These are phyloP conservation scores for Gnathonemus echidnorhynchus DNA, from an alignment of 2,113 vertebrate species.

Conservation along the genomic window DNA sequence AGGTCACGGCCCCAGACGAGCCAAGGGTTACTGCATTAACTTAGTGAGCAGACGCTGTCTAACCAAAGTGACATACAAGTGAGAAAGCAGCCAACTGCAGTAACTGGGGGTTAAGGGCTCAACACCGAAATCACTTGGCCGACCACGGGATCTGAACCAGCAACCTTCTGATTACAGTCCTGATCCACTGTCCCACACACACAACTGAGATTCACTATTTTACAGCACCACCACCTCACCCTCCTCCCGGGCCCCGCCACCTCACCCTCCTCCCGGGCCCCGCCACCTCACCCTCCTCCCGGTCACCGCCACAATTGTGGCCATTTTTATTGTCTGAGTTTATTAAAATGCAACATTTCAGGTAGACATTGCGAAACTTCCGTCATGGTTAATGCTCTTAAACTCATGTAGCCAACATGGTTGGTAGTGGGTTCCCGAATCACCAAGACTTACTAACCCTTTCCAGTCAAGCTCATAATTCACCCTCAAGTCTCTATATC, in stretches of 20 bases:
- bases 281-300: no score
- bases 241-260: no score
- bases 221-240: fast-evolving
- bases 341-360: not conserved
- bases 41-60: not conserved
- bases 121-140: no score
- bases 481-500: not conserved
- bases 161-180: not conserved
- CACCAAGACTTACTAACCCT: not conserved
- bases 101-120: not conserved
- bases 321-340: not conserved
- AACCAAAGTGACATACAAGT: no score
- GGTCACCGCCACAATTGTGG: not conserved
- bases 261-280: no score
- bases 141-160: not conserved
- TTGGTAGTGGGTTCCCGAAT: not conserved
- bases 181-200: not conserved
- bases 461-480: not conserved
- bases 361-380: not conserved
- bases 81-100: not conserved
- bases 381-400: not conserved
- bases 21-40: not conserved
- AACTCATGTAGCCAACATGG: not conserved
- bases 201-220: not conserved
- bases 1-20: not conserved